A percentile compares a stretch with the other conserved stretches of the same genome.
These are phyloP conservation scores for Liasis olivaceus DNA, from an alignment of 2,797 vertebrate species.

Conservation along the genomic window DNA sequence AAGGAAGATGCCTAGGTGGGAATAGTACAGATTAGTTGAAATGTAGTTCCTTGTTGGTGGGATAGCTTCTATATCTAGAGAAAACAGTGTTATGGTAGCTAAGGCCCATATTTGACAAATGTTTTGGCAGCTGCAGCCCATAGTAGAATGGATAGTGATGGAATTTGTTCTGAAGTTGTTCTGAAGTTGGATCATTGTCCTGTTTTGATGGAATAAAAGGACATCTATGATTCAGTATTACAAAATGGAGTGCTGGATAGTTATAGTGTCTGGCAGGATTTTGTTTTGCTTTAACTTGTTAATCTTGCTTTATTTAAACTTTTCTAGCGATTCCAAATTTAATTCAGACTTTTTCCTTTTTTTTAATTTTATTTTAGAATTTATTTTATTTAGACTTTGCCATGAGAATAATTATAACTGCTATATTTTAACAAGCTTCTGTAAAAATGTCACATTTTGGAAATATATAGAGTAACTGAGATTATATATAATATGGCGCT, in stretches of 20 bases:
- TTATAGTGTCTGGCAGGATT: slow-evolving; percentile 34
- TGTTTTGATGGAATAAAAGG: not conserved
- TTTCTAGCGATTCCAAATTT: slow-evolving; percentile 61
- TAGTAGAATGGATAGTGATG: not conserved
- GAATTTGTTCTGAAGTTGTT: not conserved
- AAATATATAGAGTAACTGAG: slow-evolving; percentile 57
- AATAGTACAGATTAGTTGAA: not conserved
- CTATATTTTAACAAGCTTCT: slow-evolving; percentile 40
- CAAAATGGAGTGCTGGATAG: slow-evolving; percentile 63
- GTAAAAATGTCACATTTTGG: slow-evolving; percentile 35
- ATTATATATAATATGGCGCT: slow-evolving; percentile 65
- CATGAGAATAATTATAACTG: slow-evolving; percentile 59
- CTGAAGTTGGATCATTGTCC: not conserved
- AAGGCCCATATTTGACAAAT: not conserved
- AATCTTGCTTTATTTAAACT: slow-evolving; percentile 46
- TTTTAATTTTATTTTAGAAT: slow-evolving; percentile 61
- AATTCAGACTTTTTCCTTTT: slow-evolving; percentile 33
- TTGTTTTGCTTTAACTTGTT: slow-evolving; percentile 12
- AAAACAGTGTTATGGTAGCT: not conserved
- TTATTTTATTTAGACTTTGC: slow-evolving; percentile 62
- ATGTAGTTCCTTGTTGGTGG: not conserved
- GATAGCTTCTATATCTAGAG: not conserved
- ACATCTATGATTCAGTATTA: not conserved
- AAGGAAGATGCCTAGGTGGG: not conserved
- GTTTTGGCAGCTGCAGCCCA: not conserved